Evolutionary conservation across 2,113 vertebrate genomes (phyloP).

Genomic region (Bos javanicus): DNA sequence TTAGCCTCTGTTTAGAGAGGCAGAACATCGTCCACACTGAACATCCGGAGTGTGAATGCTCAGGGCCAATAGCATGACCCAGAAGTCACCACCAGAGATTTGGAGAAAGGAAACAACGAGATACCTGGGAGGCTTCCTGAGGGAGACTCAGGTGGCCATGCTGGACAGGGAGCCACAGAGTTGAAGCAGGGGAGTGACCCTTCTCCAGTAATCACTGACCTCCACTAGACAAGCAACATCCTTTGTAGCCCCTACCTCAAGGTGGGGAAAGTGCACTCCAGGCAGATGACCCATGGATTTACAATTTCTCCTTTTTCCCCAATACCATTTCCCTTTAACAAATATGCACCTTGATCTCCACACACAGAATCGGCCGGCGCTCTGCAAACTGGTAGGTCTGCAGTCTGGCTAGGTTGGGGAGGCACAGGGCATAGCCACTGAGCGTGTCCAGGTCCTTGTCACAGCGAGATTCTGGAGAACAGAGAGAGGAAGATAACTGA

Average conservation of each 20-base stretch:
- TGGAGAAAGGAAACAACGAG: neutral
- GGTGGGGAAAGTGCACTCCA: neutral
- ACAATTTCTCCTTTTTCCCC: neutral
- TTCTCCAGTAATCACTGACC: neutral
- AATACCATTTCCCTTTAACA: neutral
- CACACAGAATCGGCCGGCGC: slow-evolving; percentile 91
- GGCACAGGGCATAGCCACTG: slow-evolving; percentile 95
- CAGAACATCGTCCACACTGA: neutral
- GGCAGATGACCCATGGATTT: neutral
- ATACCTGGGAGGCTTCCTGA: neutral
- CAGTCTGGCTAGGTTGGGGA: slow-evolving; percentile 94
- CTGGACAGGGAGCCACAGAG: neutral
- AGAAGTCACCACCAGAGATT: neutral
- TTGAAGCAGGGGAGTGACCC: neutral
- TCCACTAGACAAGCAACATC: neutral
- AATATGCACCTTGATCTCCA: slow-evolving; percentile 94
- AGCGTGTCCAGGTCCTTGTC: slow-evolving; percentile 97
- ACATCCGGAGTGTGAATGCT: neutral
- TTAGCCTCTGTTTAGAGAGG: neutral
- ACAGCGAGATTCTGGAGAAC: slow-evolving; percentile 89
- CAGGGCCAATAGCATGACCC: neutral
- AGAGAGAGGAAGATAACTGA: neutral
- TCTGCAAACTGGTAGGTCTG: slow-evolving; percentile 84
- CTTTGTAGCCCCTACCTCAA: neutral
- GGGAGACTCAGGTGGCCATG: neutral